Conservation (phyloP, 53 echinoderm and acorn worm species). For the Echinarachnius parma region DNA sequence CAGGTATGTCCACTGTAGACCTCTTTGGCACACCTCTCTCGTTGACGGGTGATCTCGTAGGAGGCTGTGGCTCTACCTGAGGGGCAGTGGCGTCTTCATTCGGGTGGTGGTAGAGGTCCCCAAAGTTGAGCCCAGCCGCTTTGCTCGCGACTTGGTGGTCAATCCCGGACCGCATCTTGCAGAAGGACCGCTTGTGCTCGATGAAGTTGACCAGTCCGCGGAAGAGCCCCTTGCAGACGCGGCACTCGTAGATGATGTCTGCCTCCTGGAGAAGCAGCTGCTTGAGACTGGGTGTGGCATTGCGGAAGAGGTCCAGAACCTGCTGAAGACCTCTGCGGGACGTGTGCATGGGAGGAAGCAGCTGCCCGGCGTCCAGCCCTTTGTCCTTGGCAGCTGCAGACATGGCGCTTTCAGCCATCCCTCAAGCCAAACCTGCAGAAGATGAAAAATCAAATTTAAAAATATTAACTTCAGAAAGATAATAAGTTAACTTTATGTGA, state of each 20-base stretch:
- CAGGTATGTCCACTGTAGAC: background rate
- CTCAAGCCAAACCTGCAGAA: constrained; percentile 23
- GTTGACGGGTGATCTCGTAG: constrained; percentile 15
- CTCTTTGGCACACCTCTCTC: constrained; percentile 18
- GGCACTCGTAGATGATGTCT: constrained; percentile 86
- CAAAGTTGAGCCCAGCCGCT: constrained; percentile 32
- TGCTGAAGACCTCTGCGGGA: constrained; percentile 80
- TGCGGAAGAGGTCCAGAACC: constrained; percentile 72
- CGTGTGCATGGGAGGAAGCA: constrained; percentile 68
- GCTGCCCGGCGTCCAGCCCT: constrained; percentile 52
- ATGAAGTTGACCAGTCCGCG: constrained; percentile 86
- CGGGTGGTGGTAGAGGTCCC: constrained; percentile 52
- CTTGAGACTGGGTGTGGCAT: constrained; percentile 65
- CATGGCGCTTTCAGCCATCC: background rate
- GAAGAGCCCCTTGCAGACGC: constrained; percentile 81
- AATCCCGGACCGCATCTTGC: constrained; percentile 50
- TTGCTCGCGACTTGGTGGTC: constrained; percentile 34
- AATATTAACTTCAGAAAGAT: background rate
- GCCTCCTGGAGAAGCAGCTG: constrained; percentile 80
- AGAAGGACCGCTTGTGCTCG: constrained; percentile 88
- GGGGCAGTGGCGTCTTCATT: constrained; percentile 55
- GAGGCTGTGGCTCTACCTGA: constrained; percentile 53
- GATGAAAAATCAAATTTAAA: background rate
- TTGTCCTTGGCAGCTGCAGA: constrained; percentile 3
- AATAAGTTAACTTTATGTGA: too few species aligned